Evolutionary conservation across 2,113 vertebrate genomes (phyloP).

Genomic region (Rhabdornis inornatus): DNA sequence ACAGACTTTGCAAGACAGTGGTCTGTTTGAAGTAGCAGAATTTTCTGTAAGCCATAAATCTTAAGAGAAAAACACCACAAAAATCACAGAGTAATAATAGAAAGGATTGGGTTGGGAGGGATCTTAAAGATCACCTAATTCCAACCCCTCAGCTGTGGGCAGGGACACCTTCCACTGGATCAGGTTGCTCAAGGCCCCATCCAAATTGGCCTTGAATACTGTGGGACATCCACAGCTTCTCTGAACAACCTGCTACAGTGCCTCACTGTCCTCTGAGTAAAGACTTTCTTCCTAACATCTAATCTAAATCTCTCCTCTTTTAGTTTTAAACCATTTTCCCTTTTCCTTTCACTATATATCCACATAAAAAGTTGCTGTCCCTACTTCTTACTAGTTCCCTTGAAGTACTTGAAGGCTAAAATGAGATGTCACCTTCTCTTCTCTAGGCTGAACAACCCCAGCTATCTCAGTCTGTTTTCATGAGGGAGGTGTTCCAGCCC

Average conservation of each 20-base stretch:
- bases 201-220: neutral
- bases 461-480: neutral
- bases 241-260: neutral
- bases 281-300: neutral
- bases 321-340: neutral
- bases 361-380: neutral
- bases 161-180: neutral
- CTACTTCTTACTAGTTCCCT: neutral
- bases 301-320: neutral
- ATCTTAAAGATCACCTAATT: neutral
- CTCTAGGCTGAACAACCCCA: neutral
- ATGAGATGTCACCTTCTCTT: neutral
- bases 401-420: neutral
- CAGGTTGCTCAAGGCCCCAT: neutral
- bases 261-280: neutral
- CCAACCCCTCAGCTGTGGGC: neutral
- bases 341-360: neutral
- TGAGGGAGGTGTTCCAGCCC: neutral
- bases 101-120: neutral
- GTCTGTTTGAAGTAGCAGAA: neutral
- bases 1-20: neutral
- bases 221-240: neutral
- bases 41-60: neutral
- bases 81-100: neutral
- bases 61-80: neutral